These are phyloP conservation scores for Masnerella sp. DNA, from an alignment of 2,888 invertebrate genomes.

Conservation along the genomic window DNA sequence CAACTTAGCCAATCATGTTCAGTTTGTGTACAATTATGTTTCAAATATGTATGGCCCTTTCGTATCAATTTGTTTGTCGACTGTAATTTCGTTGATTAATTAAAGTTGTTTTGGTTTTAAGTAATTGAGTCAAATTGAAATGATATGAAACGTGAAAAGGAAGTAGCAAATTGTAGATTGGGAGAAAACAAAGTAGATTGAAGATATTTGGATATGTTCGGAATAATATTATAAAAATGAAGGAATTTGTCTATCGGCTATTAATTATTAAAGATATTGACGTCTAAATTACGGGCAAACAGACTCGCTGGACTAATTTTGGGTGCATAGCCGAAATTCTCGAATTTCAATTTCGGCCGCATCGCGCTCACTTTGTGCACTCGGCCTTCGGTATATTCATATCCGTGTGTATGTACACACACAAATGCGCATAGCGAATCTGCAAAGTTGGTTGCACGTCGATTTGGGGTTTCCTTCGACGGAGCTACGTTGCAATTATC, in stretches of 20 bases:
- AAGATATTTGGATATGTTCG: no score
- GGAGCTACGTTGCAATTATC: constrained; percentile 28
- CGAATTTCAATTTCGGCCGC: constrained; percentile 27
- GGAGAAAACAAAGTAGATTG: no score
- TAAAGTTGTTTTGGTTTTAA: neutral
- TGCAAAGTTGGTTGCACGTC: constrained; percentile 31
- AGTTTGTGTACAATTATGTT: constrained; percentile 25
- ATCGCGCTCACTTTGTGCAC: constrained; percentile 26
- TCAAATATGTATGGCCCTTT: constrained; percentile 15
- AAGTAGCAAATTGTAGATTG: no score
- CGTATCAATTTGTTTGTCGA: constrained; percentile 9
- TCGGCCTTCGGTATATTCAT: no score
- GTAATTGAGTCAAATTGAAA: no score
- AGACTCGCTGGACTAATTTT: constrained; percentile 15
- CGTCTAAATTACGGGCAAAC: neutral
- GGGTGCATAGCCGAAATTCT: constrained; percentile 19
- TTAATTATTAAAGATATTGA: no score
- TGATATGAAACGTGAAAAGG: no score
- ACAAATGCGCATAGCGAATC: constrained; percentile 2
- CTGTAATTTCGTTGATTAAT: constrained; percentile 17
- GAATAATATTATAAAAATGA: no score
- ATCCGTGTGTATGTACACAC: no score
- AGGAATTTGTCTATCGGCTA: no score
- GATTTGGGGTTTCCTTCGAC: constrained; percentile 36
- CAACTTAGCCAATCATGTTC: constrained; percentile 31